phyloP scores from a whole-genome alignment of 2,113 vertebrate species.

The Caloenas nicobarica region DNA sequence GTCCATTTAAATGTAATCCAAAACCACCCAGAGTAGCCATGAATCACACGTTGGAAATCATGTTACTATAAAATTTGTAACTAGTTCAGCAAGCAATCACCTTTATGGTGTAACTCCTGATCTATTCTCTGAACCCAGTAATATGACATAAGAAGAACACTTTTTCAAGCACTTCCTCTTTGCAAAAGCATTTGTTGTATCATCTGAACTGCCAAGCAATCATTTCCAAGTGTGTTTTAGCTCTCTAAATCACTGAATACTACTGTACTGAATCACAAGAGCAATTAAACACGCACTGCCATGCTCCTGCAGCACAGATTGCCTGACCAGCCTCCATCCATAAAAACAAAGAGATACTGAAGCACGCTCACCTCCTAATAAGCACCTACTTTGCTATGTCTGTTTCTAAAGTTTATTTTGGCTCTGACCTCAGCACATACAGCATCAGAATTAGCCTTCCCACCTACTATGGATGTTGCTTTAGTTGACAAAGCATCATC shows the following conservation, averaged over 20 bases:
- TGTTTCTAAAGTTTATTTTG: neutral
- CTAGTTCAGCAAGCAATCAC: neutral
- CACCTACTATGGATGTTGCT: accelerated
- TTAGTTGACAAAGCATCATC: neutral
- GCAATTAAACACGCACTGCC: neutral
- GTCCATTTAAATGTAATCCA: neutral
- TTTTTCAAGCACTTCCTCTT: neutral
- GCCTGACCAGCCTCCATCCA: neutral
- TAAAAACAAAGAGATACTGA: neutral
- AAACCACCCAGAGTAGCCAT: neutral
- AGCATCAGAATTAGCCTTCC: neutral
- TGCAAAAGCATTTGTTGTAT: neutral
- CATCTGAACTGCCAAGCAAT: neutral
- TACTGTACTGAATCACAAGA: neutral
- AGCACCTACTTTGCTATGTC: too few relatives aligned
- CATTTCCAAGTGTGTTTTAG: neutral
- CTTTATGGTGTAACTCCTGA: neutral
- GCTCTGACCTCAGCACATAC: neutral
- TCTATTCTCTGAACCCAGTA: neutral
- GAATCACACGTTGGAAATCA: neutral
- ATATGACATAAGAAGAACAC: neutral
- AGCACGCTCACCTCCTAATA: neutral
- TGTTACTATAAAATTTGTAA: neutral
- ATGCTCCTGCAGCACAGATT: neutral
- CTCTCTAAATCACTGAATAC: neutral